Evolutionary conservation across 2,113 vertebrate genomes (phyloP), one percentile per base, ranked within the genome.

Genomic region (Percopsis transmontana): DNA sequence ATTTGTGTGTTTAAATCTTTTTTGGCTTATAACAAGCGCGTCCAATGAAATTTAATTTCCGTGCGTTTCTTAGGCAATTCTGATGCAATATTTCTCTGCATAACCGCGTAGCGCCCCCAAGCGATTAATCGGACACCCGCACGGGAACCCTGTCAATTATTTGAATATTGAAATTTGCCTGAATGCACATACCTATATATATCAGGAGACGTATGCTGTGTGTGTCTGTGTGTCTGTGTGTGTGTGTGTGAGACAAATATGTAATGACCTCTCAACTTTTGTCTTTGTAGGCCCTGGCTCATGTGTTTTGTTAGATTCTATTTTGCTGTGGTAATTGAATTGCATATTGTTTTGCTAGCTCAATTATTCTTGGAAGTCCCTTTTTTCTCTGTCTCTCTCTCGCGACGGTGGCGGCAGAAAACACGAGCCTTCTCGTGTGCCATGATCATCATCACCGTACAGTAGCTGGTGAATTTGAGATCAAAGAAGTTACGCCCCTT

Each of bases 301-400:
- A 16, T 71, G 21, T 71, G 68, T 80, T 83, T 68, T 75, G 62
- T 79, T 76, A 42, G 61, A 47, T 41, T 66, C 53, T 54, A 61
- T 82, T 81, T 82, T 79, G 60, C 64, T 23, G 70, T 67, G 58
- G 71, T 89, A 82, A 84, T 85, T 82, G 82, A 87, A 79, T 83
- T 83, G 80, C 80, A 85, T 81, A 85, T 83, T 88, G 82, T 68
- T 27, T 59, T 8, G 39, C 84, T 82, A 83, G 86, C 84, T 77
- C 83, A 74, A 84, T 90, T 90, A 83, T 83, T 88, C 80, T 60
- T 21, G 69, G 85, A 83, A 72, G 87, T 76, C 68, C 76, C 85
- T 83, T 76, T 83, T 82, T 69, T 82, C 62, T 64, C 24, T 45
- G 12, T 45, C 15, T 45, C 15, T 45, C 33, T 51, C 20, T 8